Evolutionary conservation across 2,797 vertebrate species (phyloP).

Genomic region (Enteromius treurensis): DNA sequence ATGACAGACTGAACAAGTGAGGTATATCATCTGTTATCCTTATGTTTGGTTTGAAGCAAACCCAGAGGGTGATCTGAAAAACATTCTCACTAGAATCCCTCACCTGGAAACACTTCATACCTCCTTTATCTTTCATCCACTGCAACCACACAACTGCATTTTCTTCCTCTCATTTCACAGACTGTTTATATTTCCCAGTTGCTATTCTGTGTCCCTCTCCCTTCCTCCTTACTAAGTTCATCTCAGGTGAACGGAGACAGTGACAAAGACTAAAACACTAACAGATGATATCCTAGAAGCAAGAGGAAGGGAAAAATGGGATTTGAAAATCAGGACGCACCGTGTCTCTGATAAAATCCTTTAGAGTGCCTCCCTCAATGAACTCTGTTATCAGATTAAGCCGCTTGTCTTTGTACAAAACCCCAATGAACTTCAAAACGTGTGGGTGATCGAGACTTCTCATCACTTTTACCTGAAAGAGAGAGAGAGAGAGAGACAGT

Average conservation of each 20-base stretch:
- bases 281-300: conserved; percentile 24
- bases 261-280: conserved; percentile 35
- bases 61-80: conserved; percentile 52
- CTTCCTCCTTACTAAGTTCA: conserved; percentile 60
- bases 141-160: conserved; percentile 41
- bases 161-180: background rate
- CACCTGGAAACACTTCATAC: conserved; percentile 72
- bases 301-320: conserved; percentile 20
- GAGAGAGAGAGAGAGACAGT: background rate
- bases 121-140: conserved; percentile 56
- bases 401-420: conserved; percentile 96
- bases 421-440: conserved; percentile 93
- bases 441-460: conserved; percentile 95
- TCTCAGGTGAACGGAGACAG: conserved; percentile 60
- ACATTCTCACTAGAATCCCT: conserved; percentile 53
- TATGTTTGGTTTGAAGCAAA: conserved; percentile 34
- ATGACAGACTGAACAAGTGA: conserved; percentile 21
- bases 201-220: conserved; percentile 5
- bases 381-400: conserved; percentile 97
- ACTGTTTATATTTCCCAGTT: conserved; percentile 14
- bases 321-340: conserved; percentile 68
- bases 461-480: conserved; percentile 94
- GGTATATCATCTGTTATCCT: conserved; percentile 52
- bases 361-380: conserved; percentile 91
- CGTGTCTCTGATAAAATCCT: conserved; percentile 90